phyloP scores from a whole-genome alignment of 2,888 invertebrate species.

The Acronicta psi region DNA sequence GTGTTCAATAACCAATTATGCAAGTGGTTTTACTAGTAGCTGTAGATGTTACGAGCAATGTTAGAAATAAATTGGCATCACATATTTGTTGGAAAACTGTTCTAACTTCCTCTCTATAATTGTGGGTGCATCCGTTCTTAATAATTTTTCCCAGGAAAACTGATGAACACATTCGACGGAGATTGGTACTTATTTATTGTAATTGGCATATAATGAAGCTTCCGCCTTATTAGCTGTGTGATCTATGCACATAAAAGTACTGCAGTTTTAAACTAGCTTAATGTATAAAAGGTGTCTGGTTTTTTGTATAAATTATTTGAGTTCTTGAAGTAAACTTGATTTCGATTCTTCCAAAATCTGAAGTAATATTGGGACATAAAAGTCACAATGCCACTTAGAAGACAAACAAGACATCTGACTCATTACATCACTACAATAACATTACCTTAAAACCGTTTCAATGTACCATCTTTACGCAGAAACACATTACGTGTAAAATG shows the following conservation, averaged over 20 bases:
- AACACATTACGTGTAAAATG: constrained; percentile 38
- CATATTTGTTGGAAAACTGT: constrained; percentile 58
- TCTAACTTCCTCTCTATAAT: constrained; percentile 68
- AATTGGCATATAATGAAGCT: constrained; percentile 31
- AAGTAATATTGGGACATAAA: too few species aligned
- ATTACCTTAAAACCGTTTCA: constrained; percentile 3
- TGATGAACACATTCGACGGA: constrained; percentile 43
- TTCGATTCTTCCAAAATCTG: too few species aligned
- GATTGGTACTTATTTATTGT: constrained; percentile 51
- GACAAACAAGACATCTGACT: too few species aligned
- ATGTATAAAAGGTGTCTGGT: constrained; percentile 2
- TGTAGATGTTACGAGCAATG: constrained; percentile 27
- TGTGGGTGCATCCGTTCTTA: constrained; percentile 68
- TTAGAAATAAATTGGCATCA: constrained; percentile 55
- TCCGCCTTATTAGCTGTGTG: constrained; percentile 33
- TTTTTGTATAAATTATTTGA: constrained; percentile 5
- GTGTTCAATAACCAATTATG: constrained; percentile 52
- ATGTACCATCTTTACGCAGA: constrained; percentile 10
- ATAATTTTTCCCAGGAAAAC: constrained; percentile 51
- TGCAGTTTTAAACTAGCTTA: constrained; percentile 14
- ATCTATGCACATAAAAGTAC: constrained; percentile 26
- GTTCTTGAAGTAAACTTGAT: too few species aligned
- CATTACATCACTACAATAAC: not conserved
- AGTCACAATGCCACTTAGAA: too few species aligned
- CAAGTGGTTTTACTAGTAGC: constrained; percentile 42